Evolutionary conservation across 2,888 invertebrate genomes (phyloP), one percentile per base, ranked within the genome.

Genomic region (Penaeus monodon): DNA sequence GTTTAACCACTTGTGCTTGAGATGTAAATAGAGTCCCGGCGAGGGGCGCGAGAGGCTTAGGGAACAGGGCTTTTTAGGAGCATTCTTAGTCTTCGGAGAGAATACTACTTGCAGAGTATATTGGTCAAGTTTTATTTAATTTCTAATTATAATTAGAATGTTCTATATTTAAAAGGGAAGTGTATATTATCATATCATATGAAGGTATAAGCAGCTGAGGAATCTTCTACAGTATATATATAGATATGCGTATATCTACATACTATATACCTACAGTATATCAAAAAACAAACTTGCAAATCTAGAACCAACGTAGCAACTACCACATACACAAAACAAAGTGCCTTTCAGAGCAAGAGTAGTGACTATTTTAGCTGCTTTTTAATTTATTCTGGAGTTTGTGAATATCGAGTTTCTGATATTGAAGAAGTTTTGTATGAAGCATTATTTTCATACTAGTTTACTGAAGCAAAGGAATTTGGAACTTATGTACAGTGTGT

Each of bases 261-360:
- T 70, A 70, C 29, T 22, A 70, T 70, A 70, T 70, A 70, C 29
- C 70, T 70, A 29, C 29, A 70, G 73, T 33, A 38, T 77, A 49
- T 82, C 68, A 82, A 70, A n/a, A 49, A 77, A 49, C 49, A 77
- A 57, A 70, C 27, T 27, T 29, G 29, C 70, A 29, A 70, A 77
- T 49, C 57, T 77, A 77, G 77, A 77, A 49, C 77, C 27, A 44
- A 57, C 38, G 77, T 77, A 77, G 77, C n/a, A 27, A 38, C 77
- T 77, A 24, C 77, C n/a, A 20, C 57, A 49, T 77, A 85, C 79
- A 85, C 78, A 82, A 80, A 70, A 86, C 81, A 22, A 86, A 86
- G 86, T 86, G 86, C 86, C 86, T 86, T 86, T 86, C 86, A 82
- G 82, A 82, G 86, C 86, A 86, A 82, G 77, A 82, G 66, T 86